Evolutionary conservation across 1,140 invertebrate species (phyloP).

Genomic region (Chlorops oryzae): DNA sequence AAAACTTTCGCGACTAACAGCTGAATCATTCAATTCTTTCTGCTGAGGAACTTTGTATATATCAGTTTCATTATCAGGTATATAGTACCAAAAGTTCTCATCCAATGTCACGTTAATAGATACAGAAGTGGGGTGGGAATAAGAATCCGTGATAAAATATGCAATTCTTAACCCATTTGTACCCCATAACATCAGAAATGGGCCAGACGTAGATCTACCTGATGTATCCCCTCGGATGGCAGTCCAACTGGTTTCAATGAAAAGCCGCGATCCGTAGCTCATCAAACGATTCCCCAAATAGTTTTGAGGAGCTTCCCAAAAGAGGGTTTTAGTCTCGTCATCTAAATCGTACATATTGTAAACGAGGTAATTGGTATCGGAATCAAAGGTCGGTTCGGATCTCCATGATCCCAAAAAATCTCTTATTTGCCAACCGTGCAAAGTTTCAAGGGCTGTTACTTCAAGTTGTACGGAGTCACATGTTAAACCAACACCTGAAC

Average conservation of each 20-base stretch:
- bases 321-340: constrained; percentile 69
- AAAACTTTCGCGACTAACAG: constrained; percentile 70
- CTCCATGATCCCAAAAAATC: constrained; percentile 54
- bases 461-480: constrained; percentile 62
- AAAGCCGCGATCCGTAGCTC: constrained; percentile 77
- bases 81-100: constrained; percentile 71
- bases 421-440: constrained; percentile 59
- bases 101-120: constrained; percentile 58
- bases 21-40: constrained; percentile 57
- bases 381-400: constrained; percentile 51
- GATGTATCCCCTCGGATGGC: constrained; percentile 83
- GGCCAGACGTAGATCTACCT: constrained; percentile 72
- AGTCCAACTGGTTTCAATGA: constrained; percentile 74
- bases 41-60: constrained; percentile 53
- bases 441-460: constrained; percentile 54
- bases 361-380: constrained; percentile 53
- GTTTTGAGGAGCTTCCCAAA: constrained; percentile 78
- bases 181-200: constrained; percentile 79
- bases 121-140: constrained; percentile 43
- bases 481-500: constrained; percentile 73
- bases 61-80: constrained; percentile 56
- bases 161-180: constrained; percentile 67
- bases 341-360: constrained; percentile 62
- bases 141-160: constrained; percentile 56
- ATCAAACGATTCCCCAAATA: constrained; percentile 69